These are phyloP conservation scores for Lypha dubia DNA, from an alignment of 2,888 invertebrate genomes.

Conservation along the genomic window DNA sequence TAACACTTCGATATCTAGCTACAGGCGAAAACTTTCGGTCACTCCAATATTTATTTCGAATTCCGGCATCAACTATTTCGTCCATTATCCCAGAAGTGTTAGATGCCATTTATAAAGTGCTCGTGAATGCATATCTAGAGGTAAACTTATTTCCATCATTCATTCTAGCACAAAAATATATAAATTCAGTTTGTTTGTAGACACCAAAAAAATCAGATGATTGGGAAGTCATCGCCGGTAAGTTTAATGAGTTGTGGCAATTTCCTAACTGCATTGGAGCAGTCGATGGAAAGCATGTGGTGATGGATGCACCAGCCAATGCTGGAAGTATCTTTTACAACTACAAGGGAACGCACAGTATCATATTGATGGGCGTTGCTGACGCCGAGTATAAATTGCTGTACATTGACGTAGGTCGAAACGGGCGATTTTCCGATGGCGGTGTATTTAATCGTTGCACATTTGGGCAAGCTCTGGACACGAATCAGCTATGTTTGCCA, in stretches of 20 bases:
- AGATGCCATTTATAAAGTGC: too few species aligned
- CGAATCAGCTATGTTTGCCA: conserved; percentile 7
- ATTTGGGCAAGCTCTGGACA: conserved; percentile 19
- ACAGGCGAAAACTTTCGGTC: too few species aligned
- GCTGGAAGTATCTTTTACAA: conserved; percentile 20
- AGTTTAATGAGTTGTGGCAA: conserved; percentile 2
- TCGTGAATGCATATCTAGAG: background rate
- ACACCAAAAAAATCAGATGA: conserved; percentile 2
- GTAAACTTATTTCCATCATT: background rate
- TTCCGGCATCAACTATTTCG: background rate
- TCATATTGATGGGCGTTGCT: conserved; percentile 19
- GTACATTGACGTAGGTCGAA: too few species aligned
- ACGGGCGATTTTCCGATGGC: too few species aligned
- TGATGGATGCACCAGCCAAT: conserved; percentile 33
- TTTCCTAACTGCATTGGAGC: too few species aligned
- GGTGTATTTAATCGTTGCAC: too few species aligned
- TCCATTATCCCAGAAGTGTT: background rate
- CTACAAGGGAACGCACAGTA: conserved; percentile 29
- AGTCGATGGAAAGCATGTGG: conserved; percentile 16
- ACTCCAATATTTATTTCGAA: background rate
- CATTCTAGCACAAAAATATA: too few species aligned
- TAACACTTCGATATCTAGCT: background rate
- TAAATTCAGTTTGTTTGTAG: background rate
- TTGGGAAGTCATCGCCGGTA: background rate
- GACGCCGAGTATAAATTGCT: conserved; percentile 1